Conservation (phyloP, 2,888 invertebrate genomes). For the Gastrophysa polygoni region DNA sequence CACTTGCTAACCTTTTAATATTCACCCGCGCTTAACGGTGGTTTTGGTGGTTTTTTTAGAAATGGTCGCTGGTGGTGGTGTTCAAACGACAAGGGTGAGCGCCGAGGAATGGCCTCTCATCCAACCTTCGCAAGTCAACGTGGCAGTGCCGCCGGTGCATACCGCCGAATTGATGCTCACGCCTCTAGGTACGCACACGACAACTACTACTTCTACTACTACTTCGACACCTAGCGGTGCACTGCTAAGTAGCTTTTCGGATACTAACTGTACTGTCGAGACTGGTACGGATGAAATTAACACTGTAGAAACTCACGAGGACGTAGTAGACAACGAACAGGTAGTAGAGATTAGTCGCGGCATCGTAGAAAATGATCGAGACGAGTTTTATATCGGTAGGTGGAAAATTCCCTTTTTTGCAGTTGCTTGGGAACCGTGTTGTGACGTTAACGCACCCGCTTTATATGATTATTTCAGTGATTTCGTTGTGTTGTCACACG, state of each 20-base stretch:
- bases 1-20: background rate
- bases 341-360: no score
- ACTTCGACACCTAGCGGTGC: slow-evolving; percentile 11
- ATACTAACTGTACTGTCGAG: background rate
- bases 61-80: slow-evolving; percentile 54
- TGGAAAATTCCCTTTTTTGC: no score
- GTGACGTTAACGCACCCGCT: no score
- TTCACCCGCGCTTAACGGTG: background rate
- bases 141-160: slow-evolving; percentile 74
- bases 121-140: slow-evolving; percentile 75
- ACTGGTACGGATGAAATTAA: background rate
- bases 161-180: slow-evolving; percentile 79
- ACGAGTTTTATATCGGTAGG: no score
- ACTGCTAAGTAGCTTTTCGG: slow-evolving; percentile 18
- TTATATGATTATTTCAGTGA: no score
- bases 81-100: slow-evolving; percentile 62
- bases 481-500: no score
- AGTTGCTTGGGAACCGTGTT: no score
- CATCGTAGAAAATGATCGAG: no score
- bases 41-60: slow-evolving; percentile 36
- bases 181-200: slow-evolving; percentile 67
- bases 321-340: no score
- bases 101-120: slow-evolving; percentile 68
- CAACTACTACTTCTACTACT: background rate
- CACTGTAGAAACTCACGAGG: no score